Conservation (phyloP, 2,113 vertebrate genomes). For the western clawed frog (Xenopus tropicalis) region DNA sequence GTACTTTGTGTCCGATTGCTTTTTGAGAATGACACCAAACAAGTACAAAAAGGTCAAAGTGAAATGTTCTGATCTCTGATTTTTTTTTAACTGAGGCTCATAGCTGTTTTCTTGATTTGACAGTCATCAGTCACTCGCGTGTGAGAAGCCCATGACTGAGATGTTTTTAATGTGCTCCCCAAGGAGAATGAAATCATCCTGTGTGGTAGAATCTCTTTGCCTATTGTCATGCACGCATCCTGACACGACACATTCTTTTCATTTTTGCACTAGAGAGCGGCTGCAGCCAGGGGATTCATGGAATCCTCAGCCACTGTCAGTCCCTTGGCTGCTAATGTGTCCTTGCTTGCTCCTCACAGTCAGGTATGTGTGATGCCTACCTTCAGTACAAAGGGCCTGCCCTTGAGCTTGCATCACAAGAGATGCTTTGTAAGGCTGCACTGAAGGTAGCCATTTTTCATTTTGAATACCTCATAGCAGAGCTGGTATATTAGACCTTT, state of each 20-base stretch:
- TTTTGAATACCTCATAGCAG: too few relatives aligned
- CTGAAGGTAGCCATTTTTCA: too few relatives aligned
- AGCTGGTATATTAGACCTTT: too few relatives aligned
- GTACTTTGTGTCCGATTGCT: conserved; percentile 4
- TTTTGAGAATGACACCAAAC: conserved; percentile 11
- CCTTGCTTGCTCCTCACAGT: neutral
- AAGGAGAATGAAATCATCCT: conserved; percentile 27
- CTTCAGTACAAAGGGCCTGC: too few relatives aligned
- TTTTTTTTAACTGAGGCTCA: conserved; percentile 24
- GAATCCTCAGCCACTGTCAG: neutral
- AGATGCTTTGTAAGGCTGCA: too few relatives aligned
- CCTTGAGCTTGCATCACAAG: too few relatives aligned
- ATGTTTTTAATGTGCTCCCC: conserved; percentile 38
- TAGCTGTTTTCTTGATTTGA: conserved; percentile 13
- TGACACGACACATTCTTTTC: conserved; percentile 33
- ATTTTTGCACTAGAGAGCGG: neutral
- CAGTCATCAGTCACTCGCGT: conserved; percentile 32
- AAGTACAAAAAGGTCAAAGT: conserved; percentile 26
- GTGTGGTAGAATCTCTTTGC: conserved; percentile 24
- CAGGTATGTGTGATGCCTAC: too few relatives aligned
- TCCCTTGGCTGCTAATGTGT: neutral
- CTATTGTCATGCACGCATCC: conserved; percentile 22
- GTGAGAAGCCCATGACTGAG: conserved; percentile 25
- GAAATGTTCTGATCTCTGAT: conserved; percentile 8
- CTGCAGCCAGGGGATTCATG: neutral